These are phyloP conservation scores for Nyctibius bracteatus DNA, from an alignment of 2,113 vertebrate species.

Conservation along the genomic window DNA sequence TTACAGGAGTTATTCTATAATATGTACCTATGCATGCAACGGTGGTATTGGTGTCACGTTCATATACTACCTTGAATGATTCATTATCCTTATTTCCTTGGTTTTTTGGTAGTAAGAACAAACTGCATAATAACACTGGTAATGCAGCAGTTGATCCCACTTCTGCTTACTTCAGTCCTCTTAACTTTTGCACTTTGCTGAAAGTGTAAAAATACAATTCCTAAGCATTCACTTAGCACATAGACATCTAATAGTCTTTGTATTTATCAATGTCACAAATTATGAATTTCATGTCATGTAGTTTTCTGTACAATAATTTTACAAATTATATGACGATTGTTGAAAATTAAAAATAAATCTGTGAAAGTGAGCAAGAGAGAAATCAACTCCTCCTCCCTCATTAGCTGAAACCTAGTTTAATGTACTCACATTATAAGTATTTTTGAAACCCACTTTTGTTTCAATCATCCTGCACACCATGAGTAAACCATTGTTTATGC, in stretches of 20 bases:
- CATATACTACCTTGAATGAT: background rate
- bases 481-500: background rate
- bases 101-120: background rate
- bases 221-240: background rate
- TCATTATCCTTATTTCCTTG: background rate
- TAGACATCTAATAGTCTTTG: background rate
- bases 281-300: background rate
- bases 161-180: background rate
- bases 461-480: background rate
- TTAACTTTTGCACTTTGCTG: background rate
- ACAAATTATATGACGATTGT: background rate
- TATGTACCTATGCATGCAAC: background rate
- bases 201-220: background rate
- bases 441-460: background rate
- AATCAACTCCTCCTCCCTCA: background rate
- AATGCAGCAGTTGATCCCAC: background rate
- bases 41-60: background rate
- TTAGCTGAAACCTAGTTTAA: background rate
- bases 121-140: background rate
- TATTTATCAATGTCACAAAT: background rate
- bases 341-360: background rate
- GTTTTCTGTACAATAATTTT: background rate
- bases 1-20: background rate
- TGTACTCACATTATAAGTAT: background rate
- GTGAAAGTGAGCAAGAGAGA: background rate